Base-by-base conservation (phyloP, 2,888 invertebrate species). In the Achlya flavicornis region DNA sequence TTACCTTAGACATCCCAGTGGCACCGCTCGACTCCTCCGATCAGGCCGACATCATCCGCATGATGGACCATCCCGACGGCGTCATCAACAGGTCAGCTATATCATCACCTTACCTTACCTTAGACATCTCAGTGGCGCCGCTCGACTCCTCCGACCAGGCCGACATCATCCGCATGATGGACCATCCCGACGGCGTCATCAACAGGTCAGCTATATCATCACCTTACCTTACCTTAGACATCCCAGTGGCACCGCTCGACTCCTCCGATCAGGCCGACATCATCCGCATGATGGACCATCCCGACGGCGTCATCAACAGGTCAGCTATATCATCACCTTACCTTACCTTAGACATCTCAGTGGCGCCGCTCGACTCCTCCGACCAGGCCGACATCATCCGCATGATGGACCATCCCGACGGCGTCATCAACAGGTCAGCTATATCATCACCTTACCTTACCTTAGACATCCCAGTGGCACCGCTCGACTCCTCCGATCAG, bases 381-480 rank as follows among this genome's bases (percentile, higher is more conserved):
- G 98, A 99, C 94, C 98, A 98, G 88, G 96, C 96, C 3, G 95
- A 96, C 73, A 98, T 98, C 70, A 92, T 98, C 16, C 95, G 97
- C 61, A 98, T 99, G 98, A 99, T 99, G 99, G 99, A 99, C 84
- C 97, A 98, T 71, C 95, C 96, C 6, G 97, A 98, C 78, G 98
- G 98, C 0, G 98, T 98, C 7, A 91, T 96, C 14, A 97, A 98
- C 88, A 95, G 96, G 94, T 93, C 67, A 70, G 63, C 38, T n/a
- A 32, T 5, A 0, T 10, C 12, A 58, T 14, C 4, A 4, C 35
- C 57, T 33, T 16, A 38, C 16, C 38, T 26, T 26, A 26, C 26
- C 26, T 26, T 26, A 26, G 3, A 1, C 46, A 59, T 43, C 7
- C 1, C 7, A 38, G 7, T 14, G 14, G 98, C 98, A 57, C 98